Evolutionary conservation across 2,113 vertebrate species (phyloP), one percentile per base, ranked within the genome.

Genomic region (Sorex fumeus): DNA sequence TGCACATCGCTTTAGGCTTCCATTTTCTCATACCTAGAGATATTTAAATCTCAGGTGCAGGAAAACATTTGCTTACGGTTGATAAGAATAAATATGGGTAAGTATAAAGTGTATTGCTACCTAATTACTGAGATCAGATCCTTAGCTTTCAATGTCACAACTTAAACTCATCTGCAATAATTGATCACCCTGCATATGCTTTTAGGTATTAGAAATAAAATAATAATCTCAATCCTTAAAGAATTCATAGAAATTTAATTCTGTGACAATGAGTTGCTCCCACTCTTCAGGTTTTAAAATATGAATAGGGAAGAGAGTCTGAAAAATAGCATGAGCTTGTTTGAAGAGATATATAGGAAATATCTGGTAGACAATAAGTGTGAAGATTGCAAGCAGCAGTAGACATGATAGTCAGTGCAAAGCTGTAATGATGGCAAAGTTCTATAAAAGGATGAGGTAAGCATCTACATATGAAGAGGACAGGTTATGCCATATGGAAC

Each of bases 81-180:
- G 18, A 9, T 3, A 2, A 47, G 66, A 45, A 5, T 19, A 2
- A 34, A 8, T 4, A 15, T 21, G 23, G 6, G 30, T 66, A 2
- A 0, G 28, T 4, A 10, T 19, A 2, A 32, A 18, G 1, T 4
- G 2, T 7, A 1, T 9, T 30, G 3, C 4, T 30, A 0, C 2
- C 32, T 43, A 12, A 66, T 30, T 30, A 30, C 64, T 8, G 64
- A 30, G 57, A 4, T 60, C 57, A 60, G 28, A 66, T 30, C 25
- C 28, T 30, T 66, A 66, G 64, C 7, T 66, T 66, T 9, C 12
- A 28, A 66, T 66, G 25, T 66, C 30, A 66, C 7, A 66, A 66
- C 19, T 45, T 32, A 71, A 53, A 74, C 74, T 28, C 23, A 43
- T 25, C 21, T 32, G 1, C 2, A 2, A 10, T 25, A 67, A 30